Percentiles rank a stretch among this genome's conserved stretches.
These are phyloP conservation scores for Labeo rohita DNA, from an alignment of 2,113 vertebrate genomes.

Conservation along the genomic window DNA sequence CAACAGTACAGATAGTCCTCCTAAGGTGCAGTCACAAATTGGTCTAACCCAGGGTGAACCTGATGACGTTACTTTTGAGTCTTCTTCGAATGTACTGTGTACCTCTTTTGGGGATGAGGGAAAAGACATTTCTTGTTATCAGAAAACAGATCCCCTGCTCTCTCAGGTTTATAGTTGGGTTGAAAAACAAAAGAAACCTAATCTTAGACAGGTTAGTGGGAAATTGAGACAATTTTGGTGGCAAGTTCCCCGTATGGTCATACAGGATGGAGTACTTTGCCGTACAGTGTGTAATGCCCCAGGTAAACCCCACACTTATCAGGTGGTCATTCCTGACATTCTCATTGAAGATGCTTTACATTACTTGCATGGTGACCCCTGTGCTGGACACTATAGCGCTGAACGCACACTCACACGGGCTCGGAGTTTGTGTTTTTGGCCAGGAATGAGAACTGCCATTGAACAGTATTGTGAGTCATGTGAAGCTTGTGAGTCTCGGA, in stretches of 20 bases:
- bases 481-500: not conserved
- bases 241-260: no score
- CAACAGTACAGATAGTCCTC: not conserved
- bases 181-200: no score
- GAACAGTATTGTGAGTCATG: not conserved
- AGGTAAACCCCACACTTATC: not conserved
- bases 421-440: not conserved
- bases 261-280: no score
- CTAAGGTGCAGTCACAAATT: not conserved
- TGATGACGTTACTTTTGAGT: not conserved
- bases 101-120: not conserved
- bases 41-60: not conserved
- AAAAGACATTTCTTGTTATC: not conserved
- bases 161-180: no score
- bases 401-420: not conserved
- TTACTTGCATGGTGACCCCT: not conserved
- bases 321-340: not conserved
- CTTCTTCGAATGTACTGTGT: not conserved
- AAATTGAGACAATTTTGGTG: no score
- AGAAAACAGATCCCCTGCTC: not conserved
- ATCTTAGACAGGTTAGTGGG: no score
- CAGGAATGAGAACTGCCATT: not conserved
- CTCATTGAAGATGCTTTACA: not conserved
- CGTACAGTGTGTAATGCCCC: no score
- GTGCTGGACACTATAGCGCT: constrained; percentile 19